phyloP scores from a whole-genome alignment of 2,797 vertebrate species.

The Gymnothorax javanicus region DNA sequence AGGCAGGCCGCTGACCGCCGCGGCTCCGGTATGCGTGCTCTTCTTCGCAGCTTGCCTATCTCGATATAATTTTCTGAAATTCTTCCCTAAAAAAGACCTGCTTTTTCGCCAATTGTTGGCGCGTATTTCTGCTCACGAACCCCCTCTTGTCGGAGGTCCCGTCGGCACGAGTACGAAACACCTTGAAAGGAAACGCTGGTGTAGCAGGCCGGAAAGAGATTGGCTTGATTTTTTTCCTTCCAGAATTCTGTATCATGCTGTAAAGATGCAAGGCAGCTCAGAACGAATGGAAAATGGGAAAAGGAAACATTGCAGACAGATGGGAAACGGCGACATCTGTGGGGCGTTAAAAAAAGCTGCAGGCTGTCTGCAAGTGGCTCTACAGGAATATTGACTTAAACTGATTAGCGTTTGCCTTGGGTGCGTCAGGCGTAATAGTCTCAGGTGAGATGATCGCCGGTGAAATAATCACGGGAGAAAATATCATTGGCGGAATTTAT shows the following conservation, averaged over 20 bases:
- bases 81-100: not conserved
- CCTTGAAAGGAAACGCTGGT: constrained; percentile 69
- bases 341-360: constrained; percentile 51
- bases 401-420: too few relatives aligned
- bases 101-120: constrained; percentile 3
- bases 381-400: too few relatives aligned
- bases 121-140: not conserved
- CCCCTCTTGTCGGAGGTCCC: not conserved
- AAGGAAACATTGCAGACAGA: constrained; percentile 6
- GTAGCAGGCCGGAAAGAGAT: constrained; percentile 79
- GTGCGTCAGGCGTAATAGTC: too few relatives aligned
- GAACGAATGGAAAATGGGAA: constrained; percentile 33
- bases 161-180: constrained; percentile 44
- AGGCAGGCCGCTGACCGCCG: constrained; percentile 31
- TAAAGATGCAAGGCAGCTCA: constrained; percentile 44
- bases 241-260: constrained; percentile 41
- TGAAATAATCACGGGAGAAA: too few relatives aligned
- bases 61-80: not conserved
- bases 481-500: too few relatives aligned
- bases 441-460: too few relatives aligned
- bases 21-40: constrained; percentile 9
- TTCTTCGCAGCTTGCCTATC: not conserved
- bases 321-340: constrained; percentile 58
- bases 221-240: constrained; percentile 54
- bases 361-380: constrained; percentile 18